Evolutionary conservation across 1,140 invertebrate genomes (phyloP).

Genomic region (Ips typographus): DNA sequence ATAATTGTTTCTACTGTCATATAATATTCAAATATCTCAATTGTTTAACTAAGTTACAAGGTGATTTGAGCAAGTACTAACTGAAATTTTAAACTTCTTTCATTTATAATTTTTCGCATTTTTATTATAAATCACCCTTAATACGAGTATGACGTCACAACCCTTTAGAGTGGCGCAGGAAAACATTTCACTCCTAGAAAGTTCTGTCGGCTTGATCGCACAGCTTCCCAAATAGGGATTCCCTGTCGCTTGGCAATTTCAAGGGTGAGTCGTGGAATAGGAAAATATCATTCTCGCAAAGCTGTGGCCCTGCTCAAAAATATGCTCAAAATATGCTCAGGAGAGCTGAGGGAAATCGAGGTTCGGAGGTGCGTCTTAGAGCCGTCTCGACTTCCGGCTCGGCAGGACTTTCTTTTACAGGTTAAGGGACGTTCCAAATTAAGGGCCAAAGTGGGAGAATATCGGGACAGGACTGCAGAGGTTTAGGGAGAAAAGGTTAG

Average conservation of each 20-base stretch:
- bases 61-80: too few relatives aligned
- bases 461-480: constrained; percentile 12
- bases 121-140: too few relatives aligned
- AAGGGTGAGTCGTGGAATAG: not conserved
- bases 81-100: too few relatives aligned
- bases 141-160: too few relatives aligned
- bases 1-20: too few relatives aligned
- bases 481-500: not conserved
- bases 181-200: not conserved
- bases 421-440: constrained; percentile 6
- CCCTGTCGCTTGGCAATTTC: not conserved
- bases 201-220: not conserved
- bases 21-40: too few relatives aligned
- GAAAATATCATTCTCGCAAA: not conserved
- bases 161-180: too few relatives aligned
- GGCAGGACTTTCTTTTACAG: not conserved
- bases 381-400: not conserved
- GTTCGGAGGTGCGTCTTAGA: not conserved
- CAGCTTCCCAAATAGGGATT: constrained; percentile 17
- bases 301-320: constrained; percentile 10
- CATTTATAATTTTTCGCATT: too few relatives aligned
- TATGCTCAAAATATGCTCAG: constrained; percentile 18
- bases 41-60: too few relatives aligned
- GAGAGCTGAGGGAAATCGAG: constrained; percentile 13
- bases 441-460: constrained; percentile 21